Evolutionary conservation across 2,888 invertebrate species (phyloP), one percentile per base, ranked within the genome.

Genomic region (Bombyx huttoni): DNA sequence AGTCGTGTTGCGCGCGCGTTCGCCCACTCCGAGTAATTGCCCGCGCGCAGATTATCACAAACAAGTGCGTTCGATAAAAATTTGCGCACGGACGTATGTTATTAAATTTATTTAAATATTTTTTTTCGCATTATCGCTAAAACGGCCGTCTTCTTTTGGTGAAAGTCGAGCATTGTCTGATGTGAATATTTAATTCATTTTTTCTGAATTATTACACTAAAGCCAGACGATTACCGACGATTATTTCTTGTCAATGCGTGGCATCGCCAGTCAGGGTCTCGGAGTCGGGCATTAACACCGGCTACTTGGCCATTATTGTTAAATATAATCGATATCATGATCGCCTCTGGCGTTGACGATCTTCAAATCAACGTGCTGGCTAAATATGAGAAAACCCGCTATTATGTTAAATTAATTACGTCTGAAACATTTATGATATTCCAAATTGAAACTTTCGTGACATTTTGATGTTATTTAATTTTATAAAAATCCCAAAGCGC

Each of bases 11-110:
- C 58, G n/a, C 54, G 35, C 35, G 40, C 56, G 62, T 61, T 61
- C 58, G 51, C 47, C 45, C 53, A 58, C 62, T 56, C 62, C 57
- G 60, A 59, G 73, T 86, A 87, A 86, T 87, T 84, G 81, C 79
- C 68, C 79, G 68, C 75, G 78, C 73, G 78, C 85, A 87, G 87
- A 88, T 88, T 85, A 87, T 86, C 88, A 84, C 84, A 74, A 76
- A 76, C 86, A 85, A 86, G 86, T 87, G 87, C 87, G 79, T 82
- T 81, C 84, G 87, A 87, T 87, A 88, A 86, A 24, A 83, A 79
- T 83, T 80, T 80, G 84, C 78, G 78, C 86, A 86, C 84, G 86
- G 86, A 87, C 77, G 85, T 82, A 73, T 84, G 77, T 87, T 85
- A 87, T 88, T 87, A 87, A 87, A 87, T 86, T 82, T 85, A 84